Base-by-base conservation (phyloP, 2,797 vertebrate species). In the Emys orbicularis region DNA sequence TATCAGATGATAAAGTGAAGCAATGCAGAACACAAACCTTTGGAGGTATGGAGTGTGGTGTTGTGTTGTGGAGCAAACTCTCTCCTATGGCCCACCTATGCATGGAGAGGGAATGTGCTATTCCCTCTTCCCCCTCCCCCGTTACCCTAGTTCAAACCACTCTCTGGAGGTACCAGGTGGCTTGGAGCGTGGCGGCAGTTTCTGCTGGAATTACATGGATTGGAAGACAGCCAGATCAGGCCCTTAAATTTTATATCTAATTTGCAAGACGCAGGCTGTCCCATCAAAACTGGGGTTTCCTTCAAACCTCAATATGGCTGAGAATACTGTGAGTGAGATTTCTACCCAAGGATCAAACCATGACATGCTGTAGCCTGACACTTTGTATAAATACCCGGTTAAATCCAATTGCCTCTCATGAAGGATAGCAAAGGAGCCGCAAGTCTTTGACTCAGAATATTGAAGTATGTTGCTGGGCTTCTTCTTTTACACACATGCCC, bases 271-370 rank as follows among this genome's bases (percentile, higher is more conserved):
- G 3, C 23, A 47, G 23, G 41, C 5, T 19, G 13, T 76, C 74
- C 74, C 34, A 56, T 13, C 0, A 0, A 34, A 44, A 29, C 29
- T 47, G 19, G 54, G 4, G 56, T 31, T 59, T 59, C 84, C 65
- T 90, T 81, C 72, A 77, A 54, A 44, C 27, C 23, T 47, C 25
- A 16, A 8, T 47, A 5, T 76, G 74, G 74, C 25, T 49, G 74
- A 44, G 25, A 76, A 76, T 29, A 29, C 41, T 29, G 2, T 44
- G 49, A 16, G 16, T 79, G 49, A 79, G 2, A 68, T 59, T 91
- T 27, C 25, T 81, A 1, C 77, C 2, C 6, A 23, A 81, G 52
- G 5, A 44, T 23, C 16, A 8, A 84, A 59, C 21, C 12, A 7
- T 53, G n/a, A 13, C 7, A 9, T 31, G 10, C 41, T 25, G 21